Base-by-base conservation (phyloP, 2,888 invertebrate species). In the Chaitophorus viminalis region DNA sequence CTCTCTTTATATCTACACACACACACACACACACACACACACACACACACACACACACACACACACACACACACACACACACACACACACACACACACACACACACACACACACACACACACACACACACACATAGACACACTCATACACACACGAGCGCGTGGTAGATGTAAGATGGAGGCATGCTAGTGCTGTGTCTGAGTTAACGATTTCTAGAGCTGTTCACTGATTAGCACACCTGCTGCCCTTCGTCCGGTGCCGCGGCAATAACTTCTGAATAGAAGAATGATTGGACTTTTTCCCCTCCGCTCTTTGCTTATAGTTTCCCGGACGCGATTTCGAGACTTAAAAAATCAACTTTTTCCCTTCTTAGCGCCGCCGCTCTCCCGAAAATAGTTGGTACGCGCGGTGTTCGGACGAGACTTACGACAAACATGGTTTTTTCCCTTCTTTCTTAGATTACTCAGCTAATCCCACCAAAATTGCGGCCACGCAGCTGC, bases 191-290 rank as follows among this genome's bases (percentile, higher is more conserved):
- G 46, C 36, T 46, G 46, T 14, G 46, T 46, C 46, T 14, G 72
- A 78, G 86, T 78, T 86, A 86, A 86, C 86, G 86, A 86, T 86
- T 78, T 78, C 72, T 60, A 78, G 78, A 78, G 86, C 78, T 65
- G 86, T 79, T 78, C 78, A 17, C 72, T 86, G 77, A 86, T 86
- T 86, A 86, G 78, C 78, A 17, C 86, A 86, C 78, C 86, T 86
- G 86, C 86, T 78, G 31, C 60, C 54, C 60, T 9, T n/a, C 36
- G 36, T 46, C 46, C 46, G 46, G 14, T n/a, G 79, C 14, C n/a
- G 65, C 14, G 25, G 65, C 65, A 75, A 83, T 83, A 75, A 75
- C 83, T 83, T 65, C 75, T 83, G 75, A 83, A 83, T 83, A 75
- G 83, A 83, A 75, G 75, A 83, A 83, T 83, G 83, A 83, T 83